Evolutionary conservation across 2,888 invertebrate genomes (phyloP).

Genomic region (Boloria selene): DNA sequence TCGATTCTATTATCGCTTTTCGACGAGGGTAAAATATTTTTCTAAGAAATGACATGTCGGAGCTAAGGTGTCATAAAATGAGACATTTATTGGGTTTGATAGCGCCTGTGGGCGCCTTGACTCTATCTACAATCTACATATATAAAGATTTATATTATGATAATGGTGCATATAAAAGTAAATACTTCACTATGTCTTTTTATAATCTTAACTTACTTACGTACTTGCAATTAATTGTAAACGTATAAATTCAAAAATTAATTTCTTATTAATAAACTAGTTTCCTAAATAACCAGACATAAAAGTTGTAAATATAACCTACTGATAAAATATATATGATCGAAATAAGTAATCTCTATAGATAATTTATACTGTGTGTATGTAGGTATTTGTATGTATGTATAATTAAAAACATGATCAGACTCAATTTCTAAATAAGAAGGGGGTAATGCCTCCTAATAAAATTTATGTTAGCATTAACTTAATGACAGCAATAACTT

Average conservation of each 20-base stretch:
- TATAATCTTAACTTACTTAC: constrained; percentile 3
- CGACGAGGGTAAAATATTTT: too few relatives aligned
- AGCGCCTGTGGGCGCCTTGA: not conserved
- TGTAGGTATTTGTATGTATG: too few relatives aligned
- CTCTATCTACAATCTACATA: not conserved
- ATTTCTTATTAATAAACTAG: too few relatives aligned
- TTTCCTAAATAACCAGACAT: too few relatives aligned
- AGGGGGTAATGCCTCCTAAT: constrained; percentile 2
- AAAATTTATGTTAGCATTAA: constrained; percentile 10
- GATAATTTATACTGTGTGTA: not conserved
- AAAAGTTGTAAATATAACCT: too few relatives aligned
- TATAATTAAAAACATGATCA: not conserved
- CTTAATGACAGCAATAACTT: constrained; percentile 12
- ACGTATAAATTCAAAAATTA: too few relatives aligned
- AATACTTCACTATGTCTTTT: constrained; percentile 1
- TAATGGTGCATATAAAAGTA: too few relatives aligned
- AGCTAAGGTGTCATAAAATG: constrained; percentile 28
- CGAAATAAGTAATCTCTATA: not conserved
- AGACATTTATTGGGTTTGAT: constrained; percentile 17
- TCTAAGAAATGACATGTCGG: constrained; percentile 13
- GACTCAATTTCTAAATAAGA: constrained; percentile 3
- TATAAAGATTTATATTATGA: too few relatives aligned
- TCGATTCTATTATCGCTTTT: too few relatives aligned
- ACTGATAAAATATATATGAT: too few relatives aligned
- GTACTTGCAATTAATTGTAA: not conserved